Base-by-base conservation (phyloP, 2,888 invertebrate genomes). In the Diaphora mendica region DNA sequence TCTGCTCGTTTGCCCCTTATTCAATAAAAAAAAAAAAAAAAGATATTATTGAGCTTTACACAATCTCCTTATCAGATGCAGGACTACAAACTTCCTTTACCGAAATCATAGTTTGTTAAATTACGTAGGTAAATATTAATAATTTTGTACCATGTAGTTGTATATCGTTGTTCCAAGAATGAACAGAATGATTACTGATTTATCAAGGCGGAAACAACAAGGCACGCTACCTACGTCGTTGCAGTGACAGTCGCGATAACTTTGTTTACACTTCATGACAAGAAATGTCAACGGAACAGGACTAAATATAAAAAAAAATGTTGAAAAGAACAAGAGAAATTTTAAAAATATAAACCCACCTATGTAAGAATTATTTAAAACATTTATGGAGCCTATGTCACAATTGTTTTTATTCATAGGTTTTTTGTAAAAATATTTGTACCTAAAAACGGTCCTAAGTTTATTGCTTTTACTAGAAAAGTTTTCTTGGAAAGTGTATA, bases 141-240 rank as follows among this genome's bases (percentile, higher is more conserved):
- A 13, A 35, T 65, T 13, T 65, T 13, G 39, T 42, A 67, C 11
- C 23, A 23, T 4, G 11, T 17, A 26, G 15, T 69, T 39, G 55
- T 68, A 26, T 59, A 26, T 39, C 39, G 26, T 35, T 39, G 39
- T 26, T n/a, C 9, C 7, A 55, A 39, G 68, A n/a, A 55, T 23
- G 5, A 15, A 51, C 51, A 11, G 4, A 68, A 17, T 33, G 9
- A 68, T 68, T 35, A 55, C 39, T 55, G 68, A 69, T 59, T 59
- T n/a, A 62, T 64, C 64, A 68, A 62, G 51, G 33, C 59, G 72
- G 72, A 72, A 68, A 64, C 33, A 30, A 62, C 70, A 59, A 55
- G n/a, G 20, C 39, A 66, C 39, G 35, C 48, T 71, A 55, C 39
- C 64, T 55, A 65, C 39, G 51, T 33, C 71, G 55, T 65, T 55